Conservation (phyloP, 2,797 vertebrate genomes). For the Pseudochirops corinnae region DNA sequence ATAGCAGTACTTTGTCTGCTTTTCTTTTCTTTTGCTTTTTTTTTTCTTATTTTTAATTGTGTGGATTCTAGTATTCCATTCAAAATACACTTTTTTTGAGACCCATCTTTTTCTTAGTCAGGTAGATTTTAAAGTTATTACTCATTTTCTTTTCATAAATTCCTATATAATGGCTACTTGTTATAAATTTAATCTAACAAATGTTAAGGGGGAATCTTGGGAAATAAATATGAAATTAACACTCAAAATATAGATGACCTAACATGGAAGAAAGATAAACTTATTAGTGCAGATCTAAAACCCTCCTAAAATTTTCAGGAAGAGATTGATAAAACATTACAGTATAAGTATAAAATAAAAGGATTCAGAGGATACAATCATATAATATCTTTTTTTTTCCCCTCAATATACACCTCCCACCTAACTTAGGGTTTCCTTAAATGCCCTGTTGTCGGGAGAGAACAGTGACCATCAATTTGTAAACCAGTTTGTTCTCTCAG, state of each 20-base stretch:
- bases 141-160: neutral
- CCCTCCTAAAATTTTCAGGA: neutral
- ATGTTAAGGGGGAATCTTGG: neutral
- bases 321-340: neutral
- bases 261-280: neutral
- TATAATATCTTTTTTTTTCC: neutral
- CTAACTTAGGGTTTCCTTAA: neutral
- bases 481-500: no score
- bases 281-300: neutral
- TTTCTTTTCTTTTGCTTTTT: neutral
- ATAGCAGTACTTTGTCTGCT: neutral
- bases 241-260: neutral
- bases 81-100: neutral
- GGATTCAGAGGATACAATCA: neutral
- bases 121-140: neutral
- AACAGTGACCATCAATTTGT: neutral
- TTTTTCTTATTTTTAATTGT: neutral
- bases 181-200: neutral
- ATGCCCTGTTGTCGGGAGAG: neutral
- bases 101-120: neutral
- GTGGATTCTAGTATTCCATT: neutral
- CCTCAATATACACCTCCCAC: neutral
- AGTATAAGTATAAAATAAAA: neutral
- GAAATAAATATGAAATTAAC: neutral
- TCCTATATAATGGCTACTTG: neutral